These are phyloP conservation scores for Pseudopodoces humilis DNA, from an alignment of 2,113 vertebrate genomes.

Conservation along the genomic window DNA sequence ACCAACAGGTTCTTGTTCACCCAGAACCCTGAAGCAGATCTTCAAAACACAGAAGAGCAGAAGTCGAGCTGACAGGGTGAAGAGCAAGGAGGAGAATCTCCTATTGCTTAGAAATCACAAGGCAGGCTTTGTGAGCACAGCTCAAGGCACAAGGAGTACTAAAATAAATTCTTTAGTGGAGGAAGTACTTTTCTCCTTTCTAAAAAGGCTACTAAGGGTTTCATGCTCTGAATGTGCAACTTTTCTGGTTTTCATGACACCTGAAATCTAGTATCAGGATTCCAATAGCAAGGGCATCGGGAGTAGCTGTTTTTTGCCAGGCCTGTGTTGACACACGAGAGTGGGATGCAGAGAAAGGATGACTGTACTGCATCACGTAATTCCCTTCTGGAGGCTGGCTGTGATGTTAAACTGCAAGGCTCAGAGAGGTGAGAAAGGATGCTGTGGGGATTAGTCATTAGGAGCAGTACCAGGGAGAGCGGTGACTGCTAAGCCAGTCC, in stretches of 20 bases:
- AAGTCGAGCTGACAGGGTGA: background rate
- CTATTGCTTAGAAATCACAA: background rate
- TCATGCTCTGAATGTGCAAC: background rate
- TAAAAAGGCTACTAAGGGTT: background rate
- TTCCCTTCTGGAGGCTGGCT: background rate
- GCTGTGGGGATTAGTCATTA: slow-evolving; percentile 44
- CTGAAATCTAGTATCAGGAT: background rate
- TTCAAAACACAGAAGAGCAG: background rate
- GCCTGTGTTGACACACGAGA: background rate
- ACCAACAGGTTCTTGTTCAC: background rate
- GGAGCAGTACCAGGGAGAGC: background rate
- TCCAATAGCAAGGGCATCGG: background rate
- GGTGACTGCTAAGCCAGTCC: slow-evolving; percentile 9
- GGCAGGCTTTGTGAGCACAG: background rate
- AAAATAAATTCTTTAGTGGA: background rate
- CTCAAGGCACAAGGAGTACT: background rate
- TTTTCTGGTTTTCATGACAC: background rate
- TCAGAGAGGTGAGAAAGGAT: slow-evolving; percentile 18
- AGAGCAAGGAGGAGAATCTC: background rate
- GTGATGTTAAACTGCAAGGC: background rate
- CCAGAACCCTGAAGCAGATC: background rate
- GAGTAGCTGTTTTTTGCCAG: background rate
- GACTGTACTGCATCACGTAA: background rate
- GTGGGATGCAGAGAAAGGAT: background rate
- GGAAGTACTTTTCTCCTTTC: background rate